Base-by-base conservation (phyloP, 1,140 invertebrate species). In the Apolygus lucorum region DNA sequence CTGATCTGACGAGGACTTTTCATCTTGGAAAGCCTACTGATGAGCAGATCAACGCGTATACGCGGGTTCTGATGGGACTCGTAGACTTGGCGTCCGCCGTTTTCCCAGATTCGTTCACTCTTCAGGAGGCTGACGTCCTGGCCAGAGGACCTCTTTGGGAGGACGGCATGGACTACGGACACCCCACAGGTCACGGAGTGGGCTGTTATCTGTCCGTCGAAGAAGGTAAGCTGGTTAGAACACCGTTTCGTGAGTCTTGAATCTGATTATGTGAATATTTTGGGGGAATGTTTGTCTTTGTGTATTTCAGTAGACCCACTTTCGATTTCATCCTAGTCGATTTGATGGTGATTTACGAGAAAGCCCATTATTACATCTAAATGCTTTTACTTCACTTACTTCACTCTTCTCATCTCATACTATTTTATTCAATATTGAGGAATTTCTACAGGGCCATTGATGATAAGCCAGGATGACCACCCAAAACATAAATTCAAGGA, bases 151-250 rank as follows among this genome's bases (percentile, higher is more conserved):
- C 87, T n/a, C 80, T 96, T 1, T 97, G 93, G 92, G 82, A 86
- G 24, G 80, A 83, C 28, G 89, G 90, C 59, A 82, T 89, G 70
- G 90, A 98, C 78, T 96, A 93, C 77, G 79, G 85, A 21, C 92
- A 95, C 77, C 90, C 90, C 1, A 95, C 93, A 0, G 91, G 94
- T 1, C 92, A 96, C 78, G 94, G 94, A 8, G 90, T 97, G 25
- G 95, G 95, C 0, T 84, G 90, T 21, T 95, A 92, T 76, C 82
- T 91, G 1, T 88, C 87, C 72, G 88, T 92, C 54, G 89, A 92
- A 76, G 92, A 95, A 87, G 86, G 91, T 90, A 79, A 76, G 34
- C 17, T 8, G 4, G 34, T n/a, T n/a, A n/a, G n/a, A n/a, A n/a
- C n/a, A n/a, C n/a, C n/a, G n/a, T n/a, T 76, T 27, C 1, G 68